Percentiles rank a stretch among this genome's conserved stretches.
Evolutionary conservation across 2,888 invertebrate species (phyloP).

Genomic region (Tetrapedia diversipes): DNA sequence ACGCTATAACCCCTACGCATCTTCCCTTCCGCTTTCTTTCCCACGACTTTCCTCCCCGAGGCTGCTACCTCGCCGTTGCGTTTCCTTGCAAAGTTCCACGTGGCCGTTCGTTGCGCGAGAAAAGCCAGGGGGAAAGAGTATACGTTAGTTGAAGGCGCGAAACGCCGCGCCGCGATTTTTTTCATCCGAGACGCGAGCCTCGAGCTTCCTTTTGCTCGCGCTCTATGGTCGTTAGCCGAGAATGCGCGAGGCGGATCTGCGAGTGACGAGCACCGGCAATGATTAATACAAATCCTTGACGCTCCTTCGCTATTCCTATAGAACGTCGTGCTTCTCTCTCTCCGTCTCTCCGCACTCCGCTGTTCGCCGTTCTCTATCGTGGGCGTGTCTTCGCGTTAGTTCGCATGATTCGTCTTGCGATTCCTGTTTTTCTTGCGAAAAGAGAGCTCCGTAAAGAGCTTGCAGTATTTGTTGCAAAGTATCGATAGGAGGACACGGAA

Average conservation of each 20-base stretch:
- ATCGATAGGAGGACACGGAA: no score
- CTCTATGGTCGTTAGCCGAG: slow-evolving; percentile 21
- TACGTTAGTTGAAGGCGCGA: neutral
- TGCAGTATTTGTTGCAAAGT: no score
- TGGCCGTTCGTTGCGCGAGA: neutral
- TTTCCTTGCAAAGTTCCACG: neutral
- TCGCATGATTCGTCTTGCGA: slow-evolving; percentile 15
- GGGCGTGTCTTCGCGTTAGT: slow-evolving; percentile 36
- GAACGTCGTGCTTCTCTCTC: slow-evolving; percentile 32
- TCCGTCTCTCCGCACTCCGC: neutral
- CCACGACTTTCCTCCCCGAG: slow-evolving; percentile 17
- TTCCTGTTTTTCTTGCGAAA: neutral
- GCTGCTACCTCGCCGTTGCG: neutral
- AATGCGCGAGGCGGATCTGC: slow-evolving; percentile 3
- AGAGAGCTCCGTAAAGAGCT: neutral
- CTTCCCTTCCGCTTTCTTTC: neutral
- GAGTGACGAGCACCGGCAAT: slow-evolving; percentile 31
- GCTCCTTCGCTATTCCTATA: slow-evolving; percentile 39
- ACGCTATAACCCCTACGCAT: slow-evolving; percentile 10
- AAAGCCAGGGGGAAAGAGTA: neutral
- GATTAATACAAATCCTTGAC: slow-evolving; percentile 67
- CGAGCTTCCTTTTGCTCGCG: neutral
- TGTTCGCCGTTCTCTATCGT: slow-evolving; percentile 19
- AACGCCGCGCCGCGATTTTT: slow-evolving; percentile 1
- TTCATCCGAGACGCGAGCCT: neutral